Conservation (phyloP, 2,888 invertebrate genomes). For the Pteria penguin region DNA sequence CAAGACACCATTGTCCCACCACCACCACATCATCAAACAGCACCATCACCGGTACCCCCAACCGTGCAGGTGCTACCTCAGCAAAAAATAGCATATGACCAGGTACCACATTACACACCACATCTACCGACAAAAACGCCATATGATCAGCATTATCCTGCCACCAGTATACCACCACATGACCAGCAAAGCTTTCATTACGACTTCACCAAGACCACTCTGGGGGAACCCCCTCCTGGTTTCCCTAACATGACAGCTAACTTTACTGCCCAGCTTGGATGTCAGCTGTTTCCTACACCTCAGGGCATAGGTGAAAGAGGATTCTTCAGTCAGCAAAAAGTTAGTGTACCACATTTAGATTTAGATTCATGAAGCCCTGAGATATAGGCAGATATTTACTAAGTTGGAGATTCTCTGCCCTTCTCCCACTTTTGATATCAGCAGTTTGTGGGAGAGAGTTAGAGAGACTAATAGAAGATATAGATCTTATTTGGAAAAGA, state of each 20-base stretch:
- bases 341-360: no score
- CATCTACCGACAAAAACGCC: neutral
- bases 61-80: neutral
- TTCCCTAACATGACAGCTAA: constrained; percentile 36
- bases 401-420: no score
- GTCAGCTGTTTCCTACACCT: constrained; percentile 29
- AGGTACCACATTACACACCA: neutral
- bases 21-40: neutral
- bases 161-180: neutral
- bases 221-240: constrained; percentile 5
- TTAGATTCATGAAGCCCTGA: no score
- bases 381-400: no score
- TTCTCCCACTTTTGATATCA: no score
- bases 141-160: neutral
- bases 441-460: no score
- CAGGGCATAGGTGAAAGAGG: constrained; percentile 20
- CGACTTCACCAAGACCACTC: neutral
- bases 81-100: constrained; percentile 8
- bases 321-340: constrained; percentile 38
- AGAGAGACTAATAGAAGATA: no score
- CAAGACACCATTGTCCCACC: constrained; percentile 11
- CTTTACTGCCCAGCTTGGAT: constrained; percentile 37
- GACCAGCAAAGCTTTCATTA: constrained; percentile 5
- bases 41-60: neutral
- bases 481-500: no score